phyloP scores from a whole-genome alignment of 2,888 invertebrate species.

The Caenorhabditis auriculariae region DNA sequence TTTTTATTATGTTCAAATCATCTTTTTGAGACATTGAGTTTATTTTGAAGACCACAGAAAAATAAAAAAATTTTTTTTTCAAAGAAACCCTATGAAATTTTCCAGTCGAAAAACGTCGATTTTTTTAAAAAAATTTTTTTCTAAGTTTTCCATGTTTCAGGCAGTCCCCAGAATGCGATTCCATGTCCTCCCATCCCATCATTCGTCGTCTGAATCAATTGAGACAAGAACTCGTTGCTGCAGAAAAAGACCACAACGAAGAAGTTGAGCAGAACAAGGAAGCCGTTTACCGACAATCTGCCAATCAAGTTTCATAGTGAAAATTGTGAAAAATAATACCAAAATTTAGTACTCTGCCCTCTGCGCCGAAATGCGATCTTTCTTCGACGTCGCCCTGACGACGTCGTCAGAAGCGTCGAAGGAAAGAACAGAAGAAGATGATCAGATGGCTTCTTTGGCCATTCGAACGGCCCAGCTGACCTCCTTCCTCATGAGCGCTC shows the following conservation, averaged over 20 bases:
- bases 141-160: too few relatives aligned
- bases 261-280: not conserved
- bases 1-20: too few relatives aligned
- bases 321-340: not conserved
- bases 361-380: constrained; percentile 31
- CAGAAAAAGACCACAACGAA: constrained; percentile 7
- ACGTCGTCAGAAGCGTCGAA: constrained; percentile 3
- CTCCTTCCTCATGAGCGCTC: constrained; percentile 32
- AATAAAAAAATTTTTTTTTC: too few relatives aligned
- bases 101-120: too few relatives aligned
- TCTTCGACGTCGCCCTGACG: constrained; percentile 11
- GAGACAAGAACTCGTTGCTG: constrained; percentile 5
- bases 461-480: constrained; percentile 18
- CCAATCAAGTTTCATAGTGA: too few relatives aligned
- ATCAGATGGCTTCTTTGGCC: constrained; percentile 3
- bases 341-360: constrained; percentile 16
- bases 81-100: too few relatives aligned
- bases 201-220: constrained; percentile 18
- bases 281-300: constrained; percentile 27
- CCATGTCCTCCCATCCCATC: constrained; percentile 18
- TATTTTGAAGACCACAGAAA: too few relatives aligned
- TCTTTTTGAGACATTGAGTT: too few relatives aligned
- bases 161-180: constrained; percentile 20
- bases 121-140: too few relatives aligned
- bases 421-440: constrained; percentile 1